Evolutionary conservation across 2,888 invertebrate genomes (phyloP).

Genomic region (Drosophila pseudotakahashii): DNA sequence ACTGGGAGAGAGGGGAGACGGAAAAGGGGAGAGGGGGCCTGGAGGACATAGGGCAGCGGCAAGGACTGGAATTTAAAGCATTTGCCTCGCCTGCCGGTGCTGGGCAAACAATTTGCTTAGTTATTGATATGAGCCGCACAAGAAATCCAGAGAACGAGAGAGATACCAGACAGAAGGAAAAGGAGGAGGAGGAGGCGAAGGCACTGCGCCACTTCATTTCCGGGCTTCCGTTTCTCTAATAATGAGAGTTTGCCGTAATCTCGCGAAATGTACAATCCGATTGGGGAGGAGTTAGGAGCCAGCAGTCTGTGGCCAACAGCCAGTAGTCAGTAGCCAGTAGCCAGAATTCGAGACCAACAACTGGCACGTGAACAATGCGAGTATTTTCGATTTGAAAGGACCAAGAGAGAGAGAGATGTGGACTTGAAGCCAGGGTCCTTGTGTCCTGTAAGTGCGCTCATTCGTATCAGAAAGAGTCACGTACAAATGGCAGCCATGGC

Average conservation of each 20-base stretch:
- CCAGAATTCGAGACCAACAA: constrained; percentile 14
- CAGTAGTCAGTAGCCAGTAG: constrained; percentile 10
- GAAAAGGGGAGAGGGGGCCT: background rate
- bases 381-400: constrained; percentile 58
- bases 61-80: constrained; percentile 70
- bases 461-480: constrained; percentile 75
- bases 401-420: constrained; percentile 8
- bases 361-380: constrained; percentile 74
- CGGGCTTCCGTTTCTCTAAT: constrained; percentile 77
- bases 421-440: constrained; percentile 21
- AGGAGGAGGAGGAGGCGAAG: too few relatives aligned
- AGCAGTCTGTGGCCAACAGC: constrained; percentile 1
- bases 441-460: constrained; percentile 71
- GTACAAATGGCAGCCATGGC: constrained; percentile 53
- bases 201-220: constrained; percentile 74
- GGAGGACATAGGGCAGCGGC: constrained; percentile 17
- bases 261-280: constrained; percentile 73
- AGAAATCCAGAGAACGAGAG: background rate
- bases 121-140: constrained; percentile 68
- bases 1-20: background rate
- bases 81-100: constrained; percentile 58
- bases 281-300: background rate
- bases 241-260: constrained; percentile 78
- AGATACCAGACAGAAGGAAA: constrained; percentile 2
- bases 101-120: constrained; percentile 77